These are phyloP conservation scores for Octomys mimax DNA, from an alignment of 2,797 vertebrate genomes.

Conservation along the genomic window DNA sequence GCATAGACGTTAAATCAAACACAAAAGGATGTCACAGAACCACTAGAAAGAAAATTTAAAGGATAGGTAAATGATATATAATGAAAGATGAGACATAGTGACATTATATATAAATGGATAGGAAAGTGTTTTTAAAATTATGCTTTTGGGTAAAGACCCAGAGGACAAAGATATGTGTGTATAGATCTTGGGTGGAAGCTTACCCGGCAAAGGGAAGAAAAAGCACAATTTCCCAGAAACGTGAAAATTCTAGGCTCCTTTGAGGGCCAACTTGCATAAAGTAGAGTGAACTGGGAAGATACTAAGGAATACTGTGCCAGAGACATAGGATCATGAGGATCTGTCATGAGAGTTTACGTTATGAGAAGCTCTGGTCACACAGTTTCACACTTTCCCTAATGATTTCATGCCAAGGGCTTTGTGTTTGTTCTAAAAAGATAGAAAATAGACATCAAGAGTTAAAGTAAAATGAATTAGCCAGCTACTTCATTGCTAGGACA, in stretches of 20 bases:
- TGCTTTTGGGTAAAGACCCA: neutral
- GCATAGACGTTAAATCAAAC: neutral
- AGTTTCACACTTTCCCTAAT: neutral
- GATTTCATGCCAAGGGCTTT: neutral
- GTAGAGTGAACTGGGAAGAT: neutral
- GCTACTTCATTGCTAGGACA: neutral
- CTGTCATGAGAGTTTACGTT: neutral
- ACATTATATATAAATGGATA: neutral
- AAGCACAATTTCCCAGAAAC: neutral
- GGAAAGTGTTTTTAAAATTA: neutral
- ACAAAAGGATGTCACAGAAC: neutral
- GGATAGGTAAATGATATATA: neutral
- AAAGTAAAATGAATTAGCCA: neutral
- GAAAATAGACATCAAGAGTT: accelerated
- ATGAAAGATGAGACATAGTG: neutral
- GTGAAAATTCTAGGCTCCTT: accelerated
- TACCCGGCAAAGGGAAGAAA: neutral
- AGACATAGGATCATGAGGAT: neutral
- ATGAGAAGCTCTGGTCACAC: neutral
- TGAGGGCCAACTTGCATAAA: neutral
- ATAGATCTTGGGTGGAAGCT: neutral
- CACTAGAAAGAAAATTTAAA: neutral
- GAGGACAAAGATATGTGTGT: accelerated
- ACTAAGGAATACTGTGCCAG: neutral
- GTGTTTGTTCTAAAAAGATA: neutral